Evolutionary conservation across 2,888 invertebrate genomes (phyloP), one percentile per base, ranked within the genome.

Genomic region (Oxyscelio sp.): DNA sequence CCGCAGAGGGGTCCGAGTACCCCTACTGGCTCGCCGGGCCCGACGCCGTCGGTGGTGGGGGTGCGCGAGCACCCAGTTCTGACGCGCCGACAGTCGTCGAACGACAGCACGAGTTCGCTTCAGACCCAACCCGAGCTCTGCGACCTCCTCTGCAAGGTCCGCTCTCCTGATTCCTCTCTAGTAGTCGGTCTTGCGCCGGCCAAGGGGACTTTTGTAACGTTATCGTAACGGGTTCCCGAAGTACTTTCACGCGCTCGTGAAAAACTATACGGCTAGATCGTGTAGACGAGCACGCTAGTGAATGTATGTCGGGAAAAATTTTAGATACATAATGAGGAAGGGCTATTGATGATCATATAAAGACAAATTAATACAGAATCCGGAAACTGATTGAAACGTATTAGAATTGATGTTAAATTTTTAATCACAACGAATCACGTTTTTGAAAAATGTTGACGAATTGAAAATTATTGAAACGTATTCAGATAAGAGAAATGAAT

Each of bases 91-190:
- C 92, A 90, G 85, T 88, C 90, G 80, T 92, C 92, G 83, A 88
- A 90, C 88, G 90, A 91, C 71, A 90, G 90, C 85, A 90, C 9
- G 94, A 94, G 94, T 94, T 95, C 78, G 92, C 11, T 95, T 94
- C 74, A 71, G 85, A 91, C 93, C 87, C 95, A 94, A 87, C 95
- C 95, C 83, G 95, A 95, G 61, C 95, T 95, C 92, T 95, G 95
- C 89, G 95, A 96, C 86, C 95, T 95, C 48, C 95, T 95, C 92
- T 95, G 95, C 87, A 96, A 96, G 95, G 96, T 95, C 88, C 88
- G 83, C 79, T 73, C 79, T 84, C 86, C 82, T 83, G 83, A 83
- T 85, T 79, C 73, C 73, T 63, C 56, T 70, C 45, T 17, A 45
- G 15, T 45, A 11, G 34, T 11, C 34, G 34, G 11, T 4, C 34